Evolutionary conservation across 1,140 invertebrate genomes (phyloP), one percentile per base, ranked within the genome.

Genomic region (Aphelinus atriplicis): DNA sequence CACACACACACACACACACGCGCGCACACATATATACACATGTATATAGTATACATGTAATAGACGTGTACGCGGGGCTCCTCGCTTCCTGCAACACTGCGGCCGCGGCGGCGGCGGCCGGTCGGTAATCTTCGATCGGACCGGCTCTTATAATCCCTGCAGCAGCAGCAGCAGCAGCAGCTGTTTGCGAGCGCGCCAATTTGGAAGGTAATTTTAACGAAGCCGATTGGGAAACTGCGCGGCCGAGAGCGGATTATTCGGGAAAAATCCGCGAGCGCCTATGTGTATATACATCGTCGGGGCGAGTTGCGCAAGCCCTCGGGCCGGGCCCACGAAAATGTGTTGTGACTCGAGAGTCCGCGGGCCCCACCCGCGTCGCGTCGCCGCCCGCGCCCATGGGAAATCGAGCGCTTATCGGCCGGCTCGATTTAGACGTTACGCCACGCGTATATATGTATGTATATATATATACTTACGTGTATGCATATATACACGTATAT

Each of bases 151-250:
- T 67, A 63, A 56, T 56, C 56, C 65, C 26, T 26, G 26, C 26
- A 26, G 26, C 26, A 26, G 26, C 26, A 26, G 26, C 26, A 26
- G 26, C 26, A 26, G 26, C 26, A 26, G 26, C 26, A 26, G 26
- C 26, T 26, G 26, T 26, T 26, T 26, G 26, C 26, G 26, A 26
- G 60, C 60, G 60, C 7, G 63, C n/a, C 63, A 67, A 67, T 55
- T 67, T 67, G 65, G 26, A 48, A 65, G n/a, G 63, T 51, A 65
- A 65, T 65, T 65, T 65, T 65, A 65, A 65, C 63, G 46, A 65
- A 65, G 1, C 7, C 48, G n/a, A 57, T 57, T 5, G 56, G 56
- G 10, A 10, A 7, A 57, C 10, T 10, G 56, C 3, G 5, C 2
- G 43, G n/a, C n/a, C 5, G 60, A 43, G 43, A 61, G 42, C 10